Conservation (phyloP, 2,797 vertebrate genomes). For the Coilia nasus region DNA sequence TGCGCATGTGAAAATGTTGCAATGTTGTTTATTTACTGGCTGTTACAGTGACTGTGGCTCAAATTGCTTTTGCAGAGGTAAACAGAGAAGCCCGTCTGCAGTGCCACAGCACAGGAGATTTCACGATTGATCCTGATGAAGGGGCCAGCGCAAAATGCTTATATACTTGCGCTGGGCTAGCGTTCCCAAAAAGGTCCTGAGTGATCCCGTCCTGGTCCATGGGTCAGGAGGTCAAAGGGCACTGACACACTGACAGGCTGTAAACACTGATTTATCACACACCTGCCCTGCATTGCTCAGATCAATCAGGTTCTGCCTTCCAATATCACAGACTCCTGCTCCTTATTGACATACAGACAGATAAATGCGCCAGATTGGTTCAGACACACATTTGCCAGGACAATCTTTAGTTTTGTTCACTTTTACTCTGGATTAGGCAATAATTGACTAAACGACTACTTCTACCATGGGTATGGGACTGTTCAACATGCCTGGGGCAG, state of each 20-base stretch:
- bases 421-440: neutral
- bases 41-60: neutral
- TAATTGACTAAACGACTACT: neutral
- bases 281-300: too few relatives aligned
- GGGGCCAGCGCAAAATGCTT: neutral
- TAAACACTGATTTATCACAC: too few relatives aligned
- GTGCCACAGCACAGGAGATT: neutral
- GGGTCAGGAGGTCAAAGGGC: neutral
- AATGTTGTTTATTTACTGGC: neutral
- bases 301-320: too few relatives aligned
- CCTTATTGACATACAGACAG: too few relatives aligned
- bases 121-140: neutral
- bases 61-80: neutral
- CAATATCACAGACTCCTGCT: too few relatives aligned
- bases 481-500: conserved; percentile 2
- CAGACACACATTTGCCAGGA: too few relatives aligned
- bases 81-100: neutral
- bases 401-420: too few relatives aligned
- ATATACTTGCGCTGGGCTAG: neutral
- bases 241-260: neutral
- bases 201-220: neutral
- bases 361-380: too few relatives aligned
- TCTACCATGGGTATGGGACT: neutral
- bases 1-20: neutral
- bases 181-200: neutral